Base-by-base conservation (phyloP, 2,113 vertebrate genomes). In the Cynoglossus semilaevis region DNA sequence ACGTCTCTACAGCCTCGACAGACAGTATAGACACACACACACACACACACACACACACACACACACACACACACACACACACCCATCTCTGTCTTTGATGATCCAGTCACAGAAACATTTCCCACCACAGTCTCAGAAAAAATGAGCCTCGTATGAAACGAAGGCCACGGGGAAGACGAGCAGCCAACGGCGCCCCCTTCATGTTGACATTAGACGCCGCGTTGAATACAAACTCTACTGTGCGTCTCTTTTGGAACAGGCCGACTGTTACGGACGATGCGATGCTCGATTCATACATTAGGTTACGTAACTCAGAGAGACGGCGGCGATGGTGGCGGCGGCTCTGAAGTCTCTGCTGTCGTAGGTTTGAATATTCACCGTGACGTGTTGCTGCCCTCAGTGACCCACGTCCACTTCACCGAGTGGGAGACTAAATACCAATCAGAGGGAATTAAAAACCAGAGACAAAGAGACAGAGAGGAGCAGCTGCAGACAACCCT, bases 41-140 rank as follows among this genome's bases (percentile, higher is more conserved):
- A n/a, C n/a, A n/a, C n/a, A n/a, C n/a, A n/a, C n/a, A n/a, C n/a
- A n/a, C n/a, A n/a, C n/a, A n/a, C n/a, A n/a, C n/a, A n/a, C n/a
- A n/a, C n/a, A n/a, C n/a, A n/a, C n/a, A n/a, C n/a, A n/a, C n/a
- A n/a, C n/a, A n/a, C n/a, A n/a, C n/a, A n/a, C n/a, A n/a, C n/a
- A n/a, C n/a, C n/a, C n/a, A n/a, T n/a, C n/a, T n/a, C n/a, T n/a
- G n/a, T n/a, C 63, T 74, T 72, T 65, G 53, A 69, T 43, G 51
- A 83, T 47, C 56, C 60, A 6, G 50, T 67, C 58, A 61, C 55
- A 71, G 61, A 64, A 77, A 77, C 36, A 77, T 70, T 76, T 72
- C 54, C 61, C 53, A 76, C 70, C 54, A 63, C 53, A 77, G 69
- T 69, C 78, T 78, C 76, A 78, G 69, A 84, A 86, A 74, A 49